phyloP scores from a whole-genome alignment of 2,888 invertebrate genomes.

The Ariolimax columbianus region DNA sequence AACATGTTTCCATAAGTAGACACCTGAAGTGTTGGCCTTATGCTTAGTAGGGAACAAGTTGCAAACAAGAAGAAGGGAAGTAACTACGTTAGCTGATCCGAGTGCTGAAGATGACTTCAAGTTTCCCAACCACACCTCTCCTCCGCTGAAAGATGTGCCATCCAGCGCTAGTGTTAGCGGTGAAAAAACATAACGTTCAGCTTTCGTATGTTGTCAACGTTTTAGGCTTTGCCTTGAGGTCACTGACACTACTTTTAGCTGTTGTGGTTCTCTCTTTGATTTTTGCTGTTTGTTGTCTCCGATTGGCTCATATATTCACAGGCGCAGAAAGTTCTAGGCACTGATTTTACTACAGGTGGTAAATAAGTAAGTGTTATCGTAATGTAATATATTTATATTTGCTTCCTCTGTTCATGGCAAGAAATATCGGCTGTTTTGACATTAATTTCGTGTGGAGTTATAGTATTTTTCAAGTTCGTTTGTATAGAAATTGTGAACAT shows the following conservation, averaged over 20 bases:
- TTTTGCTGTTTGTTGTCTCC: neutral
- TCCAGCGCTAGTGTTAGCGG: neutral
- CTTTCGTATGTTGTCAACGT: neutral
- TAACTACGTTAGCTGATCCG: no score
- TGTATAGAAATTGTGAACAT: neutral
- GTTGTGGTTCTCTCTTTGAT: neutral
- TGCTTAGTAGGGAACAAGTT: no score
- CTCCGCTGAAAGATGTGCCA: neutral
- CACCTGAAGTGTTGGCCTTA: no score
- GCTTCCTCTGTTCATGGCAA: neutral
- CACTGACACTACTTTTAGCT: neutral
- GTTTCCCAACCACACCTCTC: neutral
- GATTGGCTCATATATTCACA: neutral
- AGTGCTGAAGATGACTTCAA: neutral
- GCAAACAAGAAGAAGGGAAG: no score
- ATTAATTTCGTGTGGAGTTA: neutral
- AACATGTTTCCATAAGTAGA: no score
- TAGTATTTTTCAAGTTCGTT: neutral
- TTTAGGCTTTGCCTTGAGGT: neutral
- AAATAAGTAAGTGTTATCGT: neutral
- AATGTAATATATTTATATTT: neutral
- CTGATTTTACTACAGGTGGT: neutral
- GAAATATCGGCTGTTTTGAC: neutral
- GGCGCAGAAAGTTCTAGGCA: neutral
- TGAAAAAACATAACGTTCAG: conserved; percentile 5